Evolutionary conservation across 2,888 invertebrate genomes (phyloP), one percentile per base, ranked within the genome.

Genomic region (Aphidoletes aphidimyza): DNA sequence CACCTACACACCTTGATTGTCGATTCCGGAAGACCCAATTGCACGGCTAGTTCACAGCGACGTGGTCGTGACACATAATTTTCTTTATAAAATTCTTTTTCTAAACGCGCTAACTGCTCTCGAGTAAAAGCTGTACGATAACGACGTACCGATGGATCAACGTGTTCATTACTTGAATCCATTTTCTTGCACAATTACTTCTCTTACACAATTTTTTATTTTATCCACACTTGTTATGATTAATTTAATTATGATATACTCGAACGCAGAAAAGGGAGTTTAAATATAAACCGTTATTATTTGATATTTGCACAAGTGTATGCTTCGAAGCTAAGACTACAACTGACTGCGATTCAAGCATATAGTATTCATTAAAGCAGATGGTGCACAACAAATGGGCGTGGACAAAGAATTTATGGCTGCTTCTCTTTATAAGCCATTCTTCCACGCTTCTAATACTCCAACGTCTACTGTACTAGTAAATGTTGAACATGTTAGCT

Each of bases 91-190:
- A 99, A 99, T 90, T 99, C 99, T 88, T 97, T 97, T 91, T 99
- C 99, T 84, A 99, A 91, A 19, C 97, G 92, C 0, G 93, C 94
- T 69, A 99, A 91, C 89, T 99, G 99, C 88, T 99, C 99, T 14
- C 98, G 91, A 0, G 98, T 97, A 90, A 99, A 99, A 0, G 99
- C 99, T 0, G 99, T 99, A 84, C 99, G 92, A 90, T 99, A 99
- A 85, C 99, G 92, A 85, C 98, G 93, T 87, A 95, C 94, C 17
- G 69, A 30, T 30, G 69, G 54, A 54, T 54, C 54, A n/a, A 54
- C 26, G 26, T 54, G 54, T 54, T 54, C 54, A 22, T n/a, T 54
- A 11, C 26, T 54, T 26, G 54, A 17, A 54, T 54, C 54, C 54
- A 54, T 49, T 19, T 49, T 54, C n/a, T n/a, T n/a, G n/a, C 54